Evolutionary conservation across 2,113 vertebrate genomes (phyloP), one percentile per base, ranked within the genome.

Genomic region (Chauna torquata): DNA sequence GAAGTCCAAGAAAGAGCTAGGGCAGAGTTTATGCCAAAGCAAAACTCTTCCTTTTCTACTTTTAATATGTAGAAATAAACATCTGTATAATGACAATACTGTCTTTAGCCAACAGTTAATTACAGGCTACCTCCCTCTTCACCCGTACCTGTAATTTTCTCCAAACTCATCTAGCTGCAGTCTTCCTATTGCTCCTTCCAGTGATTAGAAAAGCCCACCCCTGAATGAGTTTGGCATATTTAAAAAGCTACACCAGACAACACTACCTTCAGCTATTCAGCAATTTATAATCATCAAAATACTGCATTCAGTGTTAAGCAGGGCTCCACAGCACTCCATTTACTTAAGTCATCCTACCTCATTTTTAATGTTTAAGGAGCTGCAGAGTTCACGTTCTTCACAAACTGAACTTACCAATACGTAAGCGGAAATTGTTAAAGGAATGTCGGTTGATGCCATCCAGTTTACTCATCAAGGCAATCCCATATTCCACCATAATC

Each of bases 371-470:
- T 34, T 4, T 28, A 10, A 1, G 1, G 80, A 62, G 45, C 62
- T 19, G 68, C 36, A 18, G 10, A 5, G 47, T 1, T 55, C 36
- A 6, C 0, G 0, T 7, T 52, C 18, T 42, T 50, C 80, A 8
- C 68, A 9, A 30, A 1, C 28, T 19, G 13, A 24, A 98, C 99
- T 98, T 95, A 99, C 99, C 99, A 1, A 99, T 98, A 2, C 99
- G 99, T 0, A 99, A 98, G 86, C 99, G 98, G 97, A 99, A 99
- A 38, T 98, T 99, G 96, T 99, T 99, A 84, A 99, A 99, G 88
- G 99, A 99, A 84, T 99, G 99, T 65, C 99, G 98, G 98, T 99
- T 99, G 98, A 99, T 99, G 96, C 99, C 99, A 1, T 99, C 99
- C 98, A 99, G 98, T 97, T 99, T 99, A 52, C 98, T 99, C 94